A percentile compares a stretch with the other conserved stretches of the same genome.
Conservation (phyloP, 1,140 invertebrate species). For the Sycophila sp. region DNA sequence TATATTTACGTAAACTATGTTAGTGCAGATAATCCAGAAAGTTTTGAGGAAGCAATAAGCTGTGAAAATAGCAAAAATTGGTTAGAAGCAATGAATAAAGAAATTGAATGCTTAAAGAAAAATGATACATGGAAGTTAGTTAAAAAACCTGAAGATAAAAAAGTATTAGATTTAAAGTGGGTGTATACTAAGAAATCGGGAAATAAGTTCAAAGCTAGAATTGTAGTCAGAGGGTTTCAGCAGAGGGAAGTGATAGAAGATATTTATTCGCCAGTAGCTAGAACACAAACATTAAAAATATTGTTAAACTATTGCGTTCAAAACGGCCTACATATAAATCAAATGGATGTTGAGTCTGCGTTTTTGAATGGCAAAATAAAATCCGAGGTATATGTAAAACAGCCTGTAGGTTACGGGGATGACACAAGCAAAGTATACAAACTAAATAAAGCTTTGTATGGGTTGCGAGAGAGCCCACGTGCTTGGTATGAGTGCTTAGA, state of each 20-base stretch:
- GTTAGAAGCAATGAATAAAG: slow-evolving; percentile 30
- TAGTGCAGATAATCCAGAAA: slow-evolving; percentile 1
- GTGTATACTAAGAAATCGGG: slow-evolving; percentile 41
- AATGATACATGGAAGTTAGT: slow-evolving; percentile 40
- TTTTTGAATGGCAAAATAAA: slow-evolving; percentile 58
- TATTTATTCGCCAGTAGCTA: slow-evolving; percentile 43
- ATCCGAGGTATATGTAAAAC: slow-evolving; percentile 51
- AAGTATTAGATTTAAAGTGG: slow-evolving; percentile 39
- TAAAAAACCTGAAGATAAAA: slow-evolving; percentile 30
- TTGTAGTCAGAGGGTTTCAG: slow-evolving; percentile 42
- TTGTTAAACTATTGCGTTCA: slow-evolving; percentile 35
- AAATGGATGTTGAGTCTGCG: slow-evolving; percentile 57
- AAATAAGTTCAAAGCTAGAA: slow-evolving; percentile 40
- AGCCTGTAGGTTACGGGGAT: slow-evolving; percentile 48
- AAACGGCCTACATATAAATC: slow-evolving; percentile 37
- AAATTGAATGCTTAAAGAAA: slow-evolving; percentile 21
- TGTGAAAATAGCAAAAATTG: slow-evolving; percentile 10
- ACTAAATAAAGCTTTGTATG: slow-evolving; percentile 51
- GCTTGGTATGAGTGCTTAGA: slow-evolving; percentile 46
- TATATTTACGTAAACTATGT: slow-evolving; percentile 21
- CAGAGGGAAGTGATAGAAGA: slow-evolving; percentile 36
- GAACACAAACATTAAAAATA: slow-evolving; percentile 37
- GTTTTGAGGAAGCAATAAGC: slow-evolving; percentile 17
- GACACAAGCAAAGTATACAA: slow-evolving; percentile 40
- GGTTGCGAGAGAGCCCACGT: slow-evolving; percentile 47